Evolutionary conservation across 2,888 invertebrate genomes (phyloP).

Genomic region (Leptinotarsa haldemani): DNA sequence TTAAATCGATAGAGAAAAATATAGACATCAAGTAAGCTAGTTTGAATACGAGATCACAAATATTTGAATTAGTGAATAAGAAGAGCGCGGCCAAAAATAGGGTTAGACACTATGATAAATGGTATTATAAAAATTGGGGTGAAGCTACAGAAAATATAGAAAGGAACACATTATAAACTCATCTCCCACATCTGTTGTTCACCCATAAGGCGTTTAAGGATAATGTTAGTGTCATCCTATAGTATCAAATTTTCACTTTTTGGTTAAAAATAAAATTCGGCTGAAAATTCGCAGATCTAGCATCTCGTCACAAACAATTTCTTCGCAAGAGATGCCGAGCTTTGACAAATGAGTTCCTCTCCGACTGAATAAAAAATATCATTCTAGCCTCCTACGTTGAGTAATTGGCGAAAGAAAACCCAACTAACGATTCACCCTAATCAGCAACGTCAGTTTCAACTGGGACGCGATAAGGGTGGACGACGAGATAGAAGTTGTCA

Average conservation of each 20-base stretch:
- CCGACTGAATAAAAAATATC: neutral
- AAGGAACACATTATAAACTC: neutral
- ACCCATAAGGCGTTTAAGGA: too few relatives aligned
- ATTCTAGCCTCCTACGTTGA: slow-evolving; percentile 12
- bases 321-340: too few relatives aligned
- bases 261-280: neutral
- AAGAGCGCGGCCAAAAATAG: too few relatives aligned
- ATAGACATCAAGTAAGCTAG: too few relatives aligned
- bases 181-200: too few relatives aligned
- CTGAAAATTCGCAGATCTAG: neutral
- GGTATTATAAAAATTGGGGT: too few relatives aligned
- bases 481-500: neutral
- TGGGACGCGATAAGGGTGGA: slow-evolving; percentile 1
- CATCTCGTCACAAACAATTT: neutral
- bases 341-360: neutral
- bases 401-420: slow-evolving; percentile 17
- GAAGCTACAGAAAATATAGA: neutral
- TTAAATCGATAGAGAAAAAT: too few relatives aligned
- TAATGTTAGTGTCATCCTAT: too few relatives aligned
- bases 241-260: too few relatives aligned
- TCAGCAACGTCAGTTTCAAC: slow-evolving; percentile 15
- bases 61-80: too few relatives aligned
- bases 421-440: slow-evolving; percentile 8
- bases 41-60: too few relatives aligned
- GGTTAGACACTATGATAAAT: too few relatives aligned